Conservation (phyloP, 2,113 vertebrate genomes). For the Grallaria varia region DNA sequence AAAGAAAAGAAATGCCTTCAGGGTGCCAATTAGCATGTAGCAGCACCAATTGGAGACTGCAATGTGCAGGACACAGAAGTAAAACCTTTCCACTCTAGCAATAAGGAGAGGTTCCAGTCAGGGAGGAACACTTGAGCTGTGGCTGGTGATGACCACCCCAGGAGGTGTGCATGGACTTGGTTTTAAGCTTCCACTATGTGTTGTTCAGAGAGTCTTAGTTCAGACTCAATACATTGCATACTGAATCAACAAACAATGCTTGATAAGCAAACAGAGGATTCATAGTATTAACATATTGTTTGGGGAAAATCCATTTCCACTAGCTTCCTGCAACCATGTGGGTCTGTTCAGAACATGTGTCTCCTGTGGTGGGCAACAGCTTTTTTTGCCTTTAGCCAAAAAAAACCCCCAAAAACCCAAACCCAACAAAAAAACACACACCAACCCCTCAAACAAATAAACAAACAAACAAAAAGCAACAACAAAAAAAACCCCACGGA, state of each 20-base stretch:
- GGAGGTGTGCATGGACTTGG: neutral
- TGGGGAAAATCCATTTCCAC: neutral
- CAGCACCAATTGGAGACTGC: neutral
- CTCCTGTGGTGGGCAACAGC: neutral
- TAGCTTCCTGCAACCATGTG: neutral
- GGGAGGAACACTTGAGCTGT: neutral
- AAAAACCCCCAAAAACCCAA: neutral
- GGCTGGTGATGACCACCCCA: neutral
- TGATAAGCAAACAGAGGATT: neutral
- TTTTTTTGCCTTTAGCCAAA: neutral
- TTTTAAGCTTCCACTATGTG: neutral
- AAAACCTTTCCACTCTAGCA: neutral
- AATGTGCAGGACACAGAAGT: neutral
- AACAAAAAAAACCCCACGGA: neutral
- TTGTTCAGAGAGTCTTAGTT: neutral
- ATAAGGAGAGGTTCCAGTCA: neutral
- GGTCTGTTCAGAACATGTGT: neutral
- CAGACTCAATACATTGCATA: neutral
- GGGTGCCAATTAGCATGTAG: neutral
- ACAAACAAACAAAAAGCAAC: neutral
- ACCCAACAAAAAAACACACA: too few relatives aligned
- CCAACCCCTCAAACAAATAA: neutral
- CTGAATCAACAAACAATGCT: neutral
- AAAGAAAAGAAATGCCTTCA: conserved; percentile 7
- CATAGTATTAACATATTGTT: neutral